Evolutionary conservation across 2,888 invertebrate species (phyloP).

Genomic region (Pachydiplax longipennis): DNA sequence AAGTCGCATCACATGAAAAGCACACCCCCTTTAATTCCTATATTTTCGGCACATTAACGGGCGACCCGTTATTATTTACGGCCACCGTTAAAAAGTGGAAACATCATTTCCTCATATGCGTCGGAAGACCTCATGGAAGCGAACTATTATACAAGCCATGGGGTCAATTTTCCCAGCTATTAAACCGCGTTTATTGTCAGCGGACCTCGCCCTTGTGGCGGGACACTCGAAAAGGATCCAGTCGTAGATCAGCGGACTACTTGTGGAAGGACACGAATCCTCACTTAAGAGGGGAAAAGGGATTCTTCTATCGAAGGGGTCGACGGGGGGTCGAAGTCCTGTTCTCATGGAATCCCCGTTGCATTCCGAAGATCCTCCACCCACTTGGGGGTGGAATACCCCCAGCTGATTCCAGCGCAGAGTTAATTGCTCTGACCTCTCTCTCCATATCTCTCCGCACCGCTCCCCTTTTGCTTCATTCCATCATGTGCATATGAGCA

Average conservation of each 20-base stretch:
- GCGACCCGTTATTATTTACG: not conserved
- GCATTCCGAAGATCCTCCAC: not conserved
- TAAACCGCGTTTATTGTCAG: not conserved
- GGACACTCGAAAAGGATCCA: not conserved
- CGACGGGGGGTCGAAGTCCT: not conserved
- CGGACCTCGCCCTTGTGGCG: not conserved
- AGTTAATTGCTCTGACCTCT: conserved; percentile 1
- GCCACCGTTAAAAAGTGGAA: not conserved
- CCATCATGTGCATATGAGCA: not conserved
- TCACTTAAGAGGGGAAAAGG: not conserved
- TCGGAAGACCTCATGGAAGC: not conserved
- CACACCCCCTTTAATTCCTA: too few species aligned
- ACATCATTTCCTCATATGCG: not conserved
- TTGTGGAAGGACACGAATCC: conserved; percentile 15
- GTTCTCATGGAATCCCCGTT: not conserved
- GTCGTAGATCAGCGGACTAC: conserved; percentile 5
- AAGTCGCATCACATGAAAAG: too few species aligned
- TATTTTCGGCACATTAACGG: too few species aligned
- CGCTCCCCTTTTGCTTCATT: not conserved
- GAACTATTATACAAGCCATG: not conserved
- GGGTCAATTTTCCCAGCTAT: not conserved
- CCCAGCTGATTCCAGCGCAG: not conserved
- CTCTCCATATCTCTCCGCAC: not conserved
- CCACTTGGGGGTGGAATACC: not conserved
- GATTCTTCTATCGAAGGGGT: not conserved